Evolutionary conservation across 2,888 invertebrate genomes (phyloP).

Genomic region (Azorinus chamasolen): DNA sequence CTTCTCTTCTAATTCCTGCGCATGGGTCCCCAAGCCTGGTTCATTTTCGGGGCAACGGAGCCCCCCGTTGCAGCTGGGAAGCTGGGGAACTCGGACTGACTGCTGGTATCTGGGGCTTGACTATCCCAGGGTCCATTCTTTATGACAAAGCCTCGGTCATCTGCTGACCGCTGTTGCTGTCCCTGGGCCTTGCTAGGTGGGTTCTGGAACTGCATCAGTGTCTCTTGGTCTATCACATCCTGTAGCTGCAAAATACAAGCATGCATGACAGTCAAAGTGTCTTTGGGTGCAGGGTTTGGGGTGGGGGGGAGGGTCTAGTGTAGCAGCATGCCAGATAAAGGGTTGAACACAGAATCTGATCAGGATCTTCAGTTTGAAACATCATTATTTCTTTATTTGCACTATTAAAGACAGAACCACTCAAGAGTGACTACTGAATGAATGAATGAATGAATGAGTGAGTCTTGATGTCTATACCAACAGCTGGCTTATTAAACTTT

Average conservation of each 20-base stretch:
- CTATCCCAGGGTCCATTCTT: slow-evolving; percentile 85
- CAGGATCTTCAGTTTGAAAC: too few relatives aligned
- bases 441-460: too few relatives aligned
- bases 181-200: slow-evolving; percentile 79
- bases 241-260: slow-evolving; percentile 82
- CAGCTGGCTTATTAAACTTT: too few relatives aligned
- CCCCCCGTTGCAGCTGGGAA: slow-evolving; percentile 68
- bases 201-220: slow-evolving; percentile 81
- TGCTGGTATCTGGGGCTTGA: slow-evolving; percentile 83
- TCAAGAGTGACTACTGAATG: not conserved
- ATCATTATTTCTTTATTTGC: too few relatives aligned
- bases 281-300: not conserved
- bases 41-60: slow-evolving; percentile 71
- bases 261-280: not conserved
- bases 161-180: not conserved
- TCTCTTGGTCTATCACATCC: slow-evolving; percentile 85
- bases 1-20: slow-evolving; percentile 19
- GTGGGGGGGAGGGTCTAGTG: too few relatives aligned
- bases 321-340: too few relatives aligned
- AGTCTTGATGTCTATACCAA: too few relatives aligned
- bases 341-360: too few relatives aligned
- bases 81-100: slow-evolving; percentile 86
- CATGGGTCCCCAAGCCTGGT: slow-evolving; percentile 77
- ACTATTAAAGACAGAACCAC: not conserved
- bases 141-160: slow-evolving; percentile 81